Conservation (phyloP, 2,113 vertebrate genomes). For the Butastur rufipennis region DNA sequence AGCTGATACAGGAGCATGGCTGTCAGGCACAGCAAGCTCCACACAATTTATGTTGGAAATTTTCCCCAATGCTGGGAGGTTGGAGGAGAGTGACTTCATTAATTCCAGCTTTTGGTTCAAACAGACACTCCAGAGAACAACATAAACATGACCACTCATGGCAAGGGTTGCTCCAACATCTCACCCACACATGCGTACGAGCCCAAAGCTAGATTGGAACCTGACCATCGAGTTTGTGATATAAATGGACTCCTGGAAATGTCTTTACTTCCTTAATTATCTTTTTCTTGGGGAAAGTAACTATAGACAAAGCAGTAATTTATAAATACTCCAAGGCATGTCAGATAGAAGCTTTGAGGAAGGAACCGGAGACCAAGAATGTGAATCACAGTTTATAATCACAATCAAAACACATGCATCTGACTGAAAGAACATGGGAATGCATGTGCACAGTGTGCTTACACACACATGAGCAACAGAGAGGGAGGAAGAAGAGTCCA, state of each 20-base stretch:
- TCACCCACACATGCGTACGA: rapidly evolving
- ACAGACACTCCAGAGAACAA: neutral
- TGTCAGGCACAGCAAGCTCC: neutral
- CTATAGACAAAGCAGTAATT: neutral
- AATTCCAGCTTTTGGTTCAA: neutral
- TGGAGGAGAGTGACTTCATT: neutral
- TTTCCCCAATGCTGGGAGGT: neutral
- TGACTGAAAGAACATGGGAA: neutral
- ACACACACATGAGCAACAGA: neutral
- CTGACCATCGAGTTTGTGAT: neutral
- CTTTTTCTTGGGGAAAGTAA: neutral
- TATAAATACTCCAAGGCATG: neutral
- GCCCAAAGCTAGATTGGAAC: neutral
- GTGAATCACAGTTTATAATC: neutral
- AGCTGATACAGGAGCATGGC: neutral
- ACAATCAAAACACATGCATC: neutral
- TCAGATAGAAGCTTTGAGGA: neutral
- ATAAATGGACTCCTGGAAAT: neutral
- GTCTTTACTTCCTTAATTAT: neutral
- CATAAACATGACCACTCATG: neutral
- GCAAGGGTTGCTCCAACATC: neutral
- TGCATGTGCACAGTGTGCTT: neutral
- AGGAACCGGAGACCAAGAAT: neutral
- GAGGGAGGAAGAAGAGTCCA: neutral
- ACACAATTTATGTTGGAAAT: neutral